Conservation (phyloP, 2,888 invertebrate genomes). For the Euzetes globulus region DNA sequence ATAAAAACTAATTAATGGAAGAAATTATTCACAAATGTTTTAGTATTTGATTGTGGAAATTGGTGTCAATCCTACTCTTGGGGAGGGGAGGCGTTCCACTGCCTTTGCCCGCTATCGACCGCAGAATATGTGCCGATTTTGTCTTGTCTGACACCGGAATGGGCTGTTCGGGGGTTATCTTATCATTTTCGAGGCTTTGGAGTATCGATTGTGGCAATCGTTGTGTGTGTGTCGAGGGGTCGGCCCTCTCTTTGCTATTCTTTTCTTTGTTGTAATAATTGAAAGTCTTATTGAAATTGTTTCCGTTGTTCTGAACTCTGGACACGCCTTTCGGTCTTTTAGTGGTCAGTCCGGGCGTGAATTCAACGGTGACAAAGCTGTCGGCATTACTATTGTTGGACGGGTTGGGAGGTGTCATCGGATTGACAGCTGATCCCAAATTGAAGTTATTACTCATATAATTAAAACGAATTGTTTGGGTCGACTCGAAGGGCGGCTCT, state of each 20-base stretch:
- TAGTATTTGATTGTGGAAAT: neutral
- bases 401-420: neutral
- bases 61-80: neutral
- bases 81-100: neutral
- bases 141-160: neutral
- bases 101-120: neutral
- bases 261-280: neutral
- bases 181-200: neutral
- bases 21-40: neutral
- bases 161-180: slow-evolving; percentile 16
- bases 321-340: slow-evolving; percentile 36
- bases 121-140: neutral
- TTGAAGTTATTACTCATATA: neutral
- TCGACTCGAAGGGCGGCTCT: neutral
- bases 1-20: too few relatives aligned
- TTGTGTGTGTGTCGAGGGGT: neutral
- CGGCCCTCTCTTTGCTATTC: too few relatives aligned
- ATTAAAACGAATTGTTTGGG: neutral
- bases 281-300: neutral
- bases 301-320: neutral
- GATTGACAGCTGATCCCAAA: neutral
- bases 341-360: slow-evolving; percentile 24
- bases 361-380: slow-evolving; percentile 18
- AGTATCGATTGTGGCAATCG: neutral
- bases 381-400: neutral